These are phyloP conservation scores for Rhopilema esculentum DNA, from an alignment of 30 jellyfish, hydroid and myxozoan species.

Conservation along the genomic window DNA sequence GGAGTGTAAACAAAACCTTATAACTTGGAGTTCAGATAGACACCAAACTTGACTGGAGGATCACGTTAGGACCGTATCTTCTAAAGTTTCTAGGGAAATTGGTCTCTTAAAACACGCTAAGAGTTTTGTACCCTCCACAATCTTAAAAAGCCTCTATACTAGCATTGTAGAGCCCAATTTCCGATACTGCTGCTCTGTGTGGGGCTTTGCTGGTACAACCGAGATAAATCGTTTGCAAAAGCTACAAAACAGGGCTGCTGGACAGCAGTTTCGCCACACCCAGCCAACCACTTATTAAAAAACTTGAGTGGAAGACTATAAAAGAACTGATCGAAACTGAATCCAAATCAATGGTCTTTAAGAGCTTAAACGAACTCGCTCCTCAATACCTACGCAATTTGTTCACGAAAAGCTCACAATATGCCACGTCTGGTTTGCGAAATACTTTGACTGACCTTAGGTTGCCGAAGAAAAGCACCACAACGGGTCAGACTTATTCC, in stretches of 20 bases:
- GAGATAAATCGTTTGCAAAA: too few species aligned
- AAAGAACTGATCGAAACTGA: constrained; percentile 7
- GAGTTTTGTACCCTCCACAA: constrained; percentile 4
- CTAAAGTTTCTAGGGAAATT: constrained; percentile 41
- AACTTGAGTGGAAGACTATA: constrained; percentile 3
- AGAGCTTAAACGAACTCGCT: constrained; percentile 1
- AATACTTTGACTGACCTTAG: too few species aligned
- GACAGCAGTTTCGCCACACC: neutral
- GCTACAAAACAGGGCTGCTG: too few species aligned
- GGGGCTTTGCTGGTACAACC: constrained; percentile 55
- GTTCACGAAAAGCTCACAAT: constrained; percentile 2
- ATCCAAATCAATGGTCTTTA: constrained; percentile 20
- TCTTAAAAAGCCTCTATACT: constrained; percentile 13
- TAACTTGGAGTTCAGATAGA: constrained; percentile 57
- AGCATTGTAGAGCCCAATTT: constrained; percentile 57
- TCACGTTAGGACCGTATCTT: constrained; percentile 11
- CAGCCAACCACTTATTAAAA: neutral
- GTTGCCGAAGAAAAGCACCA: too few species aligned
- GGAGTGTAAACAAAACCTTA: constrained; percentile 7
- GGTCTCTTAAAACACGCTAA: constrained; percentile 47
- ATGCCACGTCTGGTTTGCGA: too few species aligned
- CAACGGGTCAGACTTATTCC: too few species aligned
- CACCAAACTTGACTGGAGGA: constrained; percentile 41
- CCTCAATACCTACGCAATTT: constrained; percentile 2
- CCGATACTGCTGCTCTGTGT: constrained; percentile 64